A percentile compares a stretch with the other conserved stretches of the same genome.
phyloP scores from a whole-genome alignment of 2,113 vertebrate genomes.

The Phocoena phocoena region DNA sequence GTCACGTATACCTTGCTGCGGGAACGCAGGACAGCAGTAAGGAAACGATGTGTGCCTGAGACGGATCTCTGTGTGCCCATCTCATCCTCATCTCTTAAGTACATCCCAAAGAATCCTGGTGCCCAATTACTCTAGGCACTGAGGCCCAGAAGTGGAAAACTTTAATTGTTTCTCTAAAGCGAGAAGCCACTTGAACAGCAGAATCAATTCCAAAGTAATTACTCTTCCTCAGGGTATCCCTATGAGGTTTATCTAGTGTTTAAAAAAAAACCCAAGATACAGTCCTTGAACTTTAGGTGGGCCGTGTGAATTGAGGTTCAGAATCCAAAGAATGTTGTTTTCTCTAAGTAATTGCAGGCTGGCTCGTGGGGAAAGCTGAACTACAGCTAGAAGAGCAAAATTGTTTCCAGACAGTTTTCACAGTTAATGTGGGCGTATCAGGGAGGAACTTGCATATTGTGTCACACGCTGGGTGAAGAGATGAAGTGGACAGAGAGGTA shows the following conservation, averaged over 20 bases:
- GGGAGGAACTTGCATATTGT: rapidly evolving
- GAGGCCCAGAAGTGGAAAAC: conserved; percentile 33
- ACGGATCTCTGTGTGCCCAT: background rate
- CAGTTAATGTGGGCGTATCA: background rate
- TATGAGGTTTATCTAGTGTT: conserved; percentile 38
- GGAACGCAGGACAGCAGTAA: background rate
- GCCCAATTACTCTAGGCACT: background rate
- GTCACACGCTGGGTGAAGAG: rapidly evolving
- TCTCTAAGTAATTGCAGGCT: background rate
- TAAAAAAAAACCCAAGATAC: background rate
- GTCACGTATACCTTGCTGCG: background rate
- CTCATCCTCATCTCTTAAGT: background rate
- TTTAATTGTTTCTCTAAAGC: conserved; percentile 54
- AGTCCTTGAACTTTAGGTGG: background rate
- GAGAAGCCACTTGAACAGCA: conserved; percentile 38
- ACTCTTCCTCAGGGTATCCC: background rate
- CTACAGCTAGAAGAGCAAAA: background rate
- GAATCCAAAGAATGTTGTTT: background rate
- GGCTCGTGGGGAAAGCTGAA: background rate
- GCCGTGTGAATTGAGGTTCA: background rate
- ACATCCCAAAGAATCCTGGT: background rate
- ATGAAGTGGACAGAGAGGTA: background rate
- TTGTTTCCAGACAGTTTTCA: background rate
- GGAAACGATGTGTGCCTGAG: background rate
- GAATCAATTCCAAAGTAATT: conserved; percentile 58